A percentile compares a stretch with the other conserved stretches of the same genome.
Evolutionary conservation across 2,113 vertebrate species (phyloP).

Genomic region (Cynopterus brachyotis): DNA sequence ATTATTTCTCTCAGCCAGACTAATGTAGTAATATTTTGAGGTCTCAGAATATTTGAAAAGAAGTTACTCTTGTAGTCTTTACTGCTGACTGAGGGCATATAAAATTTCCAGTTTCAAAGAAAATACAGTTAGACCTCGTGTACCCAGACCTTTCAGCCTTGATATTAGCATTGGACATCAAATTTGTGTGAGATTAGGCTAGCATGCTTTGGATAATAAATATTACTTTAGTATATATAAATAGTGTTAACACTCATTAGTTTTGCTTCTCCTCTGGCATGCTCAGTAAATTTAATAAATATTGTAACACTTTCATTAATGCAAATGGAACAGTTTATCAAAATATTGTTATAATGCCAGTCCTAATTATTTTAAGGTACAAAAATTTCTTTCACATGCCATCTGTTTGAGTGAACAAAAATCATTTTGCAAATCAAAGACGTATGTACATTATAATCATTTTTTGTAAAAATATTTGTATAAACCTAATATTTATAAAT

Average conservation of each 20-base stretch:
- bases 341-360: conserved; percentile 15
- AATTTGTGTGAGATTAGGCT: not conserved
- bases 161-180: not conserved
- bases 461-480: conserved; percentile 26
- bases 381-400: conserved; percentile 23
- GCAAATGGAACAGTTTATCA: not conserved
- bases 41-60: not conserved
- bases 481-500: not conserved
- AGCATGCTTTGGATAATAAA: not conserved
- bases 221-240: not conserved
- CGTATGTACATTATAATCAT: not conserved
- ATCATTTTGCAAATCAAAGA: not conserved
- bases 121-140: not conserved
- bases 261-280: not conserved
- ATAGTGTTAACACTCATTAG: not conserved
- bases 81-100: not conserved
- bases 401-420: conserved; percentile 20
- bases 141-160: not conserved
- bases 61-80: not conserved
- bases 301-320: not conserved
- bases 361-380: conserved; percentile 18
- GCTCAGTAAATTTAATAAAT: conserved; percentile 42
- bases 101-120: conserved; percentile 27
- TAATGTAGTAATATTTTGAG: not conserved
- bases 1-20: not conserved